Percentiles rank a stretch among this genome's conserved stretches.
Conservation (phyloP, 2,888 invertebrate genomes). For the Lasioglossum vierecki region DNA sequence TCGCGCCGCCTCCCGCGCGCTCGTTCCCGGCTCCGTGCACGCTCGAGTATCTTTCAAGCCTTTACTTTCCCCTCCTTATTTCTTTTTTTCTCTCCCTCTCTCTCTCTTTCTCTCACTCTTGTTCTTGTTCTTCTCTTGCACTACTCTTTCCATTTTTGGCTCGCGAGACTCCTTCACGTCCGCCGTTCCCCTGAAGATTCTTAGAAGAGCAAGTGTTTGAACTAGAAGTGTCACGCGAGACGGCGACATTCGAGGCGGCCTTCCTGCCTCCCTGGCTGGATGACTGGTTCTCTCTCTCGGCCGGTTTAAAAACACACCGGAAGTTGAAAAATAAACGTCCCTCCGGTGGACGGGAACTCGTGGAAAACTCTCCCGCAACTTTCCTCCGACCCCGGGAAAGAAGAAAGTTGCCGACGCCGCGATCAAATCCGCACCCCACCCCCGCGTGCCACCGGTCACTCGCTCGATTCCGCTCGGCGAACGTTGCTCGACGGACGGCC, state of each 20-base stretch:
- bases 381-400: background rate
- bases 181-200: background rate
- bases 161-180: slow-evolving; percentile 10
- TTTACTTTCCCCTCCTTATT: background rate
- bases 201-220: background rate
- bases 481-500: background rate
- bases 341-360: background rate
- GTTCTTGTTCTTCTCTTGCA: background rate
- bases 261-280: background rate
- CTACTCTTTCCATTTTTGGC: slow-evolving; percentile 15
- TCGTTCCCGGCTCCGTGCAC: background rate
- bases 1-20: background rate
- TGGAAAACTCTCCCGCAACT: background rate
- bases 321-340: slow-evolving; percentile 12
- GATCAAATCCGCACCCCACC: background rate
- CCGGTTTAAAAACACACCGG: background rate
- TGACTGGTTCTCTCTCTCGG: background rate
- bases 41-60: slow-evolving; percentile 2
- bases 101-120: background rate
- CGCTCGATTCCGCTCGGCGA: background rate
- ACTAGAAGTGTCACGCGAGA: background rate
- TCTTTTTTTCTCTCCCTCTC: background rate
- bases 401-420: background rate
- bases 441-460: background rate
- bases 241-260: slow-evolving; percentile 10